Evolutionary conservation across 2,113 vertebrate species (phyloP).

Genomic region (Romanogobio albipinnatus): DNA sequence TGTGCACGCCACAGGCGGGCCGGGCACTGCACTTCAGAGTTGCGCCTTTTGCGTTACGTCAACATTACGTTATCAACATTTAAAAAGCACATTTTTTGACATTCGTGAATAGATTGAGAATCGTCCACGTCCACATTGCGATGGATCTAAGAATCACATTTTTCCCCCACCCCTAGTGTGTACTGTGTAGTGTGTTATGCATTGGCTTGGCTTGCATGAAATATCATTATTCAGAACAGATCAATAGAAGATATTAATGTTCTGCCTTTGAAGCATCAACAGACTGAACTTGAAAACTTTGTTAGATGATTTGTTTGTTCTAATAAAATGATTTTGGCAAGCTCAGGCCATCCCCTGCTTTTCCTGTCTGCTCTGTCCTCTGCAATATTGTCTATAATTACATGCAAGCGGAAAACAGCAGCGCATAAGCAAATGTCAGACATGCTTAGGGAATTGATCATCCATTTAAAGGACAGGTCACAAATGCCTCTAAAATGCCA

Average conservation of each 20-base stretch:
- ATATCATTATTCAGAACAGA: neutral
- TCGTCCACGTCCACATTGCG: no score
- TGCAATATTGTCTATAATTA: conserved; percentile 52
- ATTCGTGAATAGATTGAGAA: no score
- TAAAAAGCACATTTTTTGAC: no score
- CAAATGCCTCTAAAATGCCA: conserved; percentile 57
- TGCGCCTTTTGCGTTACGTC: no score
- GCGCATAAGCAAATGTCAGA: conserved; percentile 56
- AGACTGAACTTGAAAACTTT: conserved; percentile 23
- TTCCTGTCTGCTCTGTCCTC: conserved; percentile 9
- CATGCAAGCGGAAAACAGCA: conserved; percentile 50
- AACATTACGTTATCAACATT: no score
- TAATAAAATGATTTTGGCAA: conserved; percentile 30
- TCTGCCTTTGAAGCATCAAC: neutral
- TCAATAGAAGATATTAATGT: neutral
- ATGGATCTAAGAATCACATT: no score
- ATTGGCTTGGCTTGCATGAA: neutral
- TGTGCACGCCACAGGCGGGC: no score
- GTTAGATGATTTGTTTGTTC: conserved; percentile 23
- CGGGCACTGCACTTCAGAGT: no score
- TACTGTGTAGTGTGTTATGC: neutral
- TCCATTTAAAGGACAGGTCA: conserved; percentile 60
- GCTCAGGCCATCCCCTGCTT: conserved; percentile 13
- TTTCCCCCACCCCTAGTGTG: no score
- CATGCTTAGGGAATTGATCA: conserved; percentile 54